Percentiles rank a stretch among this genome's conserved stretches.
phyloP scores from a whole-genome alignment of 2,888 invertebrate species.

The Andrena trimmerana region DNA sequence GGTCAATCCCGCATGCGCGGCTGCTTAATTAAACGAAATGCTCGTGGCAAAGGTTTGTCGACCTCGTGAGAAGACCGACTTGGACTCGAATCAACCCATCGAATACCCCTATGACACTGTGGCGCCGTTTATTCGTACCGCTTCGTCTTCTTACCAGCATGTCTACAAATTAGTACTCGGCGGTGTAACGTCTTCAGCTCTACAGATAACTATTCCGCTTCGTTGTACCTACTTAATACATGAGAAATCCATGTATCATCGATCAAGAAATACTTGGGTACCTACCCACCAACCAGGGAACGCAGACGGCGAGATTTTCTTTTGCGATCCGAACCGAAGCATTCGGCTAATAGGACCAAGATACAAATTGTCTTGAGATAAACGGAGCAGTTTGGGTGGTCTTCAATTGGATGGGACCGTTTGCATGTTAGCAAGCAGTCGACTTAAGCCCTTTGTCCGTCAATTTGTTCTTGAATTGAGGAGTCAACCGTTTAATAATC shows the following conservation, averaged over 20 bases:
- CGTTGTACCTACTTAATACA: too few relatives aligned
- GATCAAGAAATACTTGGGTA: background rate
- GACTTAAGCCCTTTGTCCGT: constrained; percentile 81
- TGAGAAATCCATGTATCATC: too few relatives aligned
- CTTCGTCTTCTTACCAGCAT: constrained; percentile 46
- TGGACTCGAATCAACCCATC: constrained; percentile 16
- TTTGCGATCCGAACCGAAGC: background rate
- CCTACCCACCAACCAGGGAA: too few relatives aligned
- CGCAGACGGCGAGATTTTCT: background rate
- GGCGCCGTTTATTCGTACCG: constrained; percentile 21
- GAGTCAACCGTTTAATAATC: constrained; percentile 75
- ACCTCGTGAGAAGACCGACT: constrained; percentile 71
- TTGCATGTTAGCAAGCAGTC: constrained; percentile 81
- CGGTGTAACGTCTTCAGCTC: background rate
- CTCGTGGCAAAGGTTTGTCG: constrained; percentile 60
- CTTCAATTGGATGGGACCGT: constrained; percentile 79
- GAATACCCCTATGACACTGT: constrained; percentile 26
- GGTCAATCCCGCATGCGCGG: constrained; percentile 68
- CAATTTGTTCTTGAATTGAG: constrained; percentile 81
- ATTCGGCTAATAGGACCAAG: constrained; percentile 11
- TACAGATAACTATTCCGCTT: background rate
- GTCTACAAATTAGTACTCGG: background rate
- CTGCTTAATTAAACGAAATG: constrained; percentile 54
- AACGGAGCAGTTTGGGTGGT: constrained; percentile 80
- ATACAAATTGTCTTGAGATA: constrained; percentile 49